These are phyloP conservation scores for Heterotilapia buettikoferi DNA, from an alignment of 2,113 vertebrate species.

Conservation along the genomic window DNA sequence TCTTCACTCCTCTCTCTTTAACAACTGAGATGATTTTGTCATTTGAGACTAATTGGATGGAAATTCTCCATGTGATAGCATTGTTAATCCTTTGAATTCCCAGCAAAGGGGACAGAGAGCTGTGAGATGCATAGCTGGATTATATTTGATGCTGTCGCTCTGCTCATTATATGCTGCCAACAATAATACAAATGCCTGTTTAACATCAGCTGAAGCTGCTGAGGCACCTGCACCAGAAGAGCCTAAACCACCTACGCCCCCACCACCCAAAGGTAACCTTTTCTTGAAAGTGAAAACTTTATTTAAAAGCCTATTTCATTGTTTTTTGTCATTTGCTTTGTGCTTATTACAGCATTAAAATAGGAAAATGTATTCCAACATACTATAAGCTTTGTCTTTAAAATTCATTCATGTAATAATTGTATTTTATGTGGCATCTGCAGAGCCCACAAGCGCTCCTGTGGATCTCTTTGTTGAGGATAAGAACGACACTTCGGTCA, in stretches of 20 bases:
- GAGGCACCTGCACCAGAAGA: slow-evolving; percentile 64
- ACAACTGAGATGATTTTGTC: not conserved
- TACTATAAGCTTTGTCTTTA: not conserved
- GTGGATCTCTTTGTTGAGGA: slow-evolving; percentile 80
- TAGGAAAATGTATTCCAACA: not conserved
- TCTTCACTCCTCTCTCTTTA: not conserved
- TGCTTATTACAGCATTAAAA: not conserved
- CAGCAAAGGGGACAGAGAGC: not conserved
- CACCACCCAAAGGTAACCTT: slow-evolving; percentile 68
- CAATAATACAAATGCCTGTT: slow-evolving; percentile 36
- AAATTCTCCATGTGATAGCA: not conserved
- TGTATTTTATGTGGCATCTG: not conserved
- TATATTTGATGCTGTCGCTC: not conserved
- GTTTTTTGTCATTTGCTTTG: not conserved
- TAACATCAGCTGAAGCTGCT: slow-evolving; percentile 63
- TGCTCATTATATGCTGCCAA: slow-evolving; percentile 13
- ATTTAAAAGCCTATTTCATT: not conserved
- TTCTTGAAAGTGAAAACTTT: not conserved
- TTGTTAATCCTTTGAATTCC: not conserved
- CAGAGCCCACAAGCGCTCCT: slow-evolving; percentile 83
- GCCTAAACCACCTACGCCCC: slow-evolving; percentile 67
- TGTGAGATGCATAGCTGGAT: not conserved
- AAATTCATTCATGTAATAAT: not conserved
- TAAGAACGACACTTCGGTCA: slow-evolving; percentile 80
- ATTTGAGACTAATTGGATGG: not conserved